Conservation (phyloP, 2,888 invertebrate species). For the Nebria brevicollis region DNA sequence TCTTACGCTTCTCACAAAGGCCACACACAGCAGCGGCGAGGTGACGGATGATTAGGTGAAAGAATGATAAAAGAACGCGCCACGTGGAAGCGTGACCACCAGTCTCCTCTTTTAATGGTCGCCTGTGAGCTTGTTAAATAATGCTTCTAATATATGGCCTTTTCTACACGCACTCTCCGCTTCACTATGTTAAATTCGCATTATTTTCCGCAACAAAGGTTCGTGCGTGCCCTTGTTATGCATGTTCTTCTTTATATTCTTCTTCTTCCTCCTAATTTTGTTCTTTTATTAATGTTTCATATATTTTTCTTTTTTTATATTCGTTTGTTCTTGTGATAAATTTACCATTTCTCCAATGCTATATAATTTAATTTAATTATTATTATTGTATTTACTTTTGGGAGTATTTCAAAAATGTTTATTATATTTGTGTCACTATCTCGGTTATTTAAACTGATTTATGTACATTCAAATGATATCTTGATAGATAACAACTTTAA, state of each 20-base stretch:
- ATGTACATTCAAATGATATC: no score
- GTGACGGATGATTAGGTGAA: slow-evolving; percentile 26
- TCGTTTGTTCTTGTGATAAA: neutral
- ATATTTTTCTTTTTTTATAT: neutral
- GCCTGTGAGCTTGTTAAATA: slow-evolving; percentile 9
- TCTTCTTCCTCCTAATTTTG: neutral
- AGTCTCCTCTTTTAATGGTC: neutral
- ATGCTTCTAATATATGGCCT: slow-evolving; percentile 9
- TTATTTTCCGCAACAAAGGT: slow-evolving; percentile 15
- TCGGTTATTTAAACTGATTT: no score
- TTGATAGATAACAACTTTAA: no score
- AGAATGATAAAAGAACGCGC: slow-evolving; percentile 21
- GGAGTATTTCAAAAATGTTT: neutral
- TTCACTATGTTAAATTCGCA: slow-evolving; percentile 13
- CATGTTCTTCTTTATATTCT: neutral
- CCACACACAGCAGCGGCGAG: neutral
- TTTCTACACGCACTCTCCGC: neutral
- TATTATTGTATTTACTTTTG: neutral
- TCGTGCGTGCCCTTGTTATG: slow-evolving; percentile 5
- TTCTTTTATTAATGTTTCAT: neutral
- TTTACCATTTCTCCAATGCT: neutral
- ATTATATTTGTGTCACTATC: no score
- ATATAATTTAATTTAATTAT: neutral
- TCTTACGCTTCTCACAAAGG: neutral
- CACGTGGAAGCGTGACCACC: slow-evolving; percentile 10